phyloP scores from a whole-genome alignment of 2,888 invertebrate species.

The Adelognathus sp. region DNA sequence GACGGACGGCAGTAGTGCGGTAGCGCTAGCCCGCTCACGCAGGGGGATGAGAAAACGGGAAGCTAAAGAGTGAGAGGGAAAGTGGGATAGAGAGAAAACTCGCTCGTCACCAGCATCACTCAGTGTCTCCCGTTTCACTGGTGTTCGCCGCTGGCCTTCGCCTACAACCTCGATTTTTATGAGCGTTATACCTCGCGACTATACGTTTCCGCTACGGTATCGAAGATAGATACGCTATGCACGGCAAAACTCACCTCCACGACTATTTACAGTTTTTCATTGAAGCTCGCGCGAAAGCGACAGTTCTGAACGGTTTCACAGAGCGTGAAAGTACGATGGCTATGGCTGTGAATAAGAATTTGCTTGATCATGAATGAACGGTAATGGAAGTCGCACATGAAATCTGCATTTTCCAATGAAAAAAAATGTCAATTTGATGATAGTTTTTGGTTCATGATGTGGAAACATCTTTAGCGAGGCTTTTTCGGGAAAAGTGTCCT shows the following conservation, averaged over 20 bases:
- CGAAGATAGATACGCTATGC: slow-evolving; percentile 3
- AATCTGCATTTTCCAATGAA: no score
- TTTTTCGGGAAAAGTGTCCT: no score
- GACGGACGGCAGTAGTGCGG: slow-evolving; percentile 13
- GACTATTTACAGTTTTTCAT: background rate
- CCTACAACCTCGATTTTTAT: slow-evolving; percentile 74
- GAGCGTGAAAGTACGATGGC: no score
- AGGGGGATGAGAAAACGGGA: slow-evolving; percentile 32
- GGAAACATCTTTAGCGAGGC: no score
- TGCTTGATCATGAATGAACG: no score
- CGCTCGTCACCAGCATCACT: slow-evolving; percentile 77
- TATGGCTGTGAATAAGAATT: no score
- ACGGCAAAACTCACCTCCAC: background rate
- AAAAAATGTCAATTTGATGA: no score
- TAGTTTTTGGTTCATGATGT: no score
- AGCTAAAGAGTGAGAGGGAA: slow-evolving; percentile 23
- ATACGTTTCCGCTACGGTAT: slow-evolving; percentile 28
- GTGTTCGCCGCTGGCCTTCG: slow-evolving; percentile 66
- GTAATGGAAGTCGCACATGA: no score
- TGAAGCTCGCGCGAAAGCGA: slow-evolving; percentile 37
- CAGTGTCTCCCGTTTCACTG: slow-evolving; percentile 65
- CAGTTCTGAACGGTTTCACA: slow-evolving; percentile 4
- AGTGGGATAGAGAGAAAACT: no score
- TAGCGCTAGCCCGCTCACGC: slow-evolving; percentile 17
- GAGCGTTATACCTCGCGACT: slow-evolving; percentile 64